Conservation (phyloP, 2,113 vertebrate species). For the Varanus komodoensis region DNA sequence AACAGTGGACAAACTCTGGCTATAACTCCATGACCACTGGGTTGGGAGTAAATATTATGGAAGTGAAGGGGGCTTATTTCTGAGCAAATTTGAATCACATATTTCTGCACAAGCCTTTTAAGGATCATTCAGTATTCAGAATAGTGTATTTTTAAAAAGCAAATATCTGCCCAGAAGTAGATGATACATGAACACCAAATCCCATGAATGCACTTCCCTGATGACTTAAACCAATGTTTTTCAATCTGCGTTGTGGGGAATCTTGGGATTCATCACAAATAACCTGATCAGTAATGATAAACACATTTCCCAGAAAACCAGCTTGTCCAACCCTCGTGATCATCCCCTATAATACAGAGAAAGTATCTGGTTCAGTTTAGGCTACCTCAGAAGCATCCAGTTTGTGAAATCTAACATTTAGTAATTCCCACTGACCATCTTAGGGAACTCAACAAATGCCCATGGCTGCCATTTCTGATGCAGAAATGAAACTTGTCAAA, state of each 20-base stretch:
- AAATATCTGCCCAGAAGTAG: neutral
- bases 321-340: too few species aligned
- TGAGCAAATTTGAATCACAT: neutral
- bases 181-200: neutral
- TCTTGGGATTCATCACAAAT: neutral
- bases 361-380: too few species aligned
- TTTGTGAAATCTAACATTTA: too few species aligned
- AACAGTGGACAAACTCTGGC: neutral
- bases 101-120: neutral
- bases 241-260: neutral
- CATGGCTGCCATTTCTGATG: too few species aligned
- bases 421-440: too few species aligned
- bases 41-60: neutral
- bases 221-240: neutral
- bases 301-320: neutral
- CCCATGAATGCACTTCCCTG: neutral
- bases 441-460: too few species aligned
- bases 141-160: neutral
- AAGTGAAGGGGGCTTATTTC: neutral
- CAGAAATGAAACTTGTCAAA: too few species aligned
- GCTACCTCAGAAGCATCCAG: too few species aligned
- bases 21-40: neutral
- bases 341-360: too few species aligned
- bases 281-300: neutral
- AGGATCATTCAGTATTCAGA: neutral